Percentiles rank a stretch among this genome's conserved stretches.
These are phyloP conservation scores for Scaptomyza parva DNA, from an alignment of 2,888 invertebrate species.

Conservation along the genomic window DNA sequence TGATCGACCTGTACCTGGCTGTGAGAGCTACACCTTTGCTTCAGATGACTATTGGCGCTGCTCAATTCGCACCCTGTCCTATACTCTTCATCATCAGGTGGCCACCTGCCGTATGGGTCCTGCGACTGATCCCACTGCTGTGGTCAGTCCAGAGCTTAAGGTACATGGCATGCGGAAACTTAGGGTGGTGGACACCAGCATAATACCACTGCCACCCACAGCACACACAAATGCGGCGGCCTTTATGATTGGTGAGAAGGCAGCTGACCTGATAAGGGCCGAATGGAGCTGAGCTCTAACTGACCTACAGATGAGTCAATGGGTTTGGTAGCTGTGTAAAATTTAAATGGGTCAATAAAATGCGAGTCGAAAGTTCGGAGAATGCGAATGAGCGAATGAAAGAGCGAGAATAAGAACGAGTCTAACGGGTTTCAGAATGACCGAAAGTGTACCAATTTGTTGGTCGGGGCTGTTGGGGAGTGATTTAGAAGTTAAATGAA, in stretches of 20 bases:
- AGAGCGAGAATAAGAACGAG: constrained; percentile 49
- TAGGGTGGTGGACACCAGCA: constrained; percentile 89
- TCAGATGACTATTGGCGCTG: constrained; percentile 91
- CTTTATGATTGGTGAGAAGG: constrained; percentile 90
- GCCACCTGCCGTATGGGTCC: constrained; percentile 91
- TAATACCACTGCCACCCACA: constrained; percentile 88
- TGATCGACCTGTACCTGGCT: constrained; percentile 86
- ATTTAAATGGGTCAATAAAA: constrained; percentile 67
- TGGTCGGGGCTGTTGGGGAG: constrained; percentile 11
- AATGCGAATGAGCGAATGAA: constrained; percentile 11
- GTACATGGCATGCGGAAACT: constrained; percentile 87
- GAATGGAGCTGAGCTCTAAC: constrained; percentile 51
- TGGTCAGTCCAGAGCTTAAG: constrained; percentile 88
- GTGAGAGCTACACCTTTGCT: constrained; percentile 85
- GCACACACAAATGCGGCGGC: constrained; percentile 90
- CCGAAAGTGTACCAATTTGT: constrained; percentile 8
- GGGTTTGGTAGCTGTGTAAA: background rate
- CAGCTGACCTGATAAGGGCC: constrained; percentile 87
- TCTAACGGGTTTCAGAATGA: constrained; percentile 41
- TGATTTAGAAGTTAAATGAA: constrained; percentile 39
- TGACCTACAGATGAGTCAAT: background rate
- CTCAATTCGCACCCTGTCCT: constrained; percentile 87
- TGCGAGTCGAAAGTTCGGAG: constrained; percentile 36
- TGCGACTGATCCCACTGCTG: constrained; percentile 86
- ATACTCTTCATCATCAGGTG: constrained; percentile 88